These are phyloP conservation scores for Atherinomorus stipes DNA, from an alignment of 2,113 vertebrate genomes.

Conservation along the genomic window DNA sequence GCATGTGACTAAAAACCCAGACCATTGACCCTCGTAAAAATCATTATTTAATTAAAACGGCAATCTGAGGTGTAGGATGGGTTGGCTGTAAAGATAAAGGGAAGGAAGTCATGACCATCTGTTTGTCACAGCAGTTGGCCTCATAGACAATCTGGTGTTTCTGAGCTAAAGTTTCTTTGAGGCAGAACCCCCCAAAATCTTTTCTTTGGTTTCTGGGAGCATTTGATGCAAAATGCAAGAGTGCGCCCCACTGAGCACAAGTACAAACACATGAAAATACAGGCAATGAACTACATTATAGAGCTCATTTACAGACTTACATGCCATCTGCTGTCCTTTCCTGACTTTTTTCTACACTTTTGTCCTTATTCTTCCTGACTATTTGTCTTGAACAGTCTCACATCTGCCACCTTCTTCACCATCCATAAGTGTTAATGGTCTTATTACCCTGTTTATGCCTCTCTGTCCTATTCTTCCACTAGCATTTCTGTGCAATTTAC, in stretches of 20 bases:
- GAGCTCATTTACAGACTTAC: slow-evolving; percentile 33
- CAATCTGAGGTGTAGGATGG: slow-evolving; percentile 3
- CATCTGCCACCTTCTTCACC: slow-evolving; percentile 33
- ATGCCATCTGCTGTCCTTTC: slow-evolving; percentile 61
- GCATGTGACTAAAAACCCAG: not conserved
- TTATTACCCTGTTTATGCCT: not conserved
- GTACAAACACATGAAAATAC: slow-evolving; percentile 30
- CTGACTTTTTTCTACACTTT: slow-evolving; percentile 16
- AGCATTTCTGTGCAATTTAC: not conserved
- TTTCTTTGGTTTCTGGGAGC: slow-evolving; percentile 5
- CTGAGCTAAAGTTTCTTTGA: slow-evolving; percentile 5
- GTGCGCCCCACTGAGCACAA: slow-evolving; percentile 18
- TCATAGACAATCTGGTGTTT: slow-evolving; percentile 53
- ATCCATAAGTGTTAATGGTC: slow-evolving; percentile 28
- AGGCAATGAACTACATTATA: slow-evolving; percentile 12
- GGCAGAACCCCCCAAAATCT: slow-evolving; percentile 12
- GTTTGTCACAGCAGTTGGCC: slow-evolving; percentile 53
- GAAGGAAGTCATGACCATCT: slow-evolving; percentile 48
- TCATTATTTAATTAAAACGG: slow-evolving; percentile 46
- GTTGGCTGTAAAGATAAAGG: slow-evolving; percentile 22
- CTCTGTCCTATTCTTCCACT: slow-evolving; percentile 1
- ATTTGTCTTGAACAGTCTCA: slow-evolving; percentile 32
- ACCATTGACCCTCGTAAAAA: slow-evolving; percentile 18
- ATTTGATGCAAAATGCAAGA: slow-evolving; percentile 6
- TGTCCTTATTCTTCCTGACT: slow-evolving; percentile 19